These are phyloP conservation scores for Akabosia matsudoensis DNA, from an alignment of 1,140 invertebrate species.

Conservation along the genomic window DNA sequence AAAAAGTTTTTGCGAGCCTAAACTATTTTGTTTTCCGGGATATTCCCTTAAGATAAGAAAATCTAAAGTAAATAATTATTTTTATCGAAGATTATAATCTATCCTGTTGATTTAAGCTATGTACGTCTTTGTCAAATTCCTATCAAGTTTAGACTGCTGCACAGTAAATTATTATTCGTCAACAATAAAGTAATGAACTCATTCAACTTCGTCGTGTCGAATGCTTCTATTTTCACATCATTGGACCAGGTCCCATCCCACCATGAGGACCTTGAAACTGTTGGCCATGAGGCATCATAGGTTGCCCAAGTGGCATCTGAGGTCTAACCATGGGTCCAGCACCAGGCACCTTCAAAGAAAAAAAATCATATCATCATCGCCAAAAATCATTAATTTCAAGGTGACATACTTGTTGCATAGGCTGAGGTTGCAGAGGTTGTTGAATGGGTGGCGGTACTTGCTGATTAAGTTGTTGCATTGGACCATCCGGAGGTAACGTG, in stretches of 20 bases:
- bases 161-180: no score
- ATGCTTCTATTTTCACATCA: slow-evolving; percentile 13
- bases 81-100: no score
- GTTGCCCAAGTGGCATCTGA: slow-evolving; percentile 31
- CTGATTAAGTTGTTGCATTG: slow-evolving; percentile 22
- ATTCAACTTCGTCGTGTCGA: no score
- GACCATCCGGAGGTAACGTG: slow-evolving; percentile 63
- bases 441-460: neutral
- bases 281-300: slow-evolving; percentile 32
- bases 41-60: no score
- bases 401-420: neutral
- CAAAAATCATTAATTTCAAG: neutral
- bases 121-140: no score
- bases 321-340: slow-evolving; percentile 20
- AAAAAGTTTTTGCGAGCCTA: no score
- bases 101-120: no score
- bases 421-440: neutral
- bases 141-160: no score
- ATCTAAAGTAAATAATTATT: no score
- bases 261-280: slow-evolving; percentile 27
- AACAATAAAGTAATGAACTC: no score
- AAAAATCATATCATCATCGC: neutral
- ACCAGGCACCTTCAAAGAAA: slow-evolving; percentile 1
- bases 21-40: no score
- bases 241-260: slow-evolving; percentile 11